Conservation (phyloP, 2,113 vertebrate genomes). For the Oriolus oriolus region DNA sequence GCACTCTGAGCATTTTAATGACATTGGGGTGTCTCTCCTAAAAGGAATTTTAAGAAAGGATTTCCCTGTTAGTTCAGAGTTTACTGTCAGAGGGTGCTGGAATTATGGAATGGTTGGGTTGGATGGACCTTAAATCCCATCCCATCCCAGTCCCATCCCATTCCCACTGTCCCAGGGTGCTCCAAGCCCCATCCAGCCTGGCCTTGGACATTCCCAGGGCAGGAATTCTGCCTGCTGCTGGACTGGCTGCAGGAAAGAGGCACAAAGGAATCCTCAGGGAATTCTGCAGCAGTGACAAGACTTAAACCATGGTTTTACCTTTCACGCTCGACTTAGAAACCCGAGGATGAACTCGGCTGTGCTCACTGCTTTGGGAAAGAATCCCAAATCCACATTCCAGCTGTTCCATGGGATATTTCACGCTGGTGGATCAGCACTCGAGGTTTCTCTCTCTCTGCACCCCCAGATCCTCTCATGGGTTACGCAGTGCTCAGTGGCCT, state of each 20-base stretch:
- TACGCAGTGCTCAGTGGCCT: neutral
- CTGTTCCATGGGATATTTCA: neutral
- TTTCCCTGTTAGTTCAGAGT: neutral
- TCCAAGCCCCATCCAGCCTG: neutral
- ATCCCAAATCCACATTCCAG: neutral
- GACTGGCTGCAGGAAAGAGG: neutral
- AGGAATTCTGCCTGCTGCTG: neutral
- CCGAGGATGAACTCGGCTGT: neutral
- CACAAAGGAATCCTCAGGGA: neutral
- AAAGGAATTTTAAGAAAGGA: neutral
- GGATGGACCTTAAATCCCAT: neutral
- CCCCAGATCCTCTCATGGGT: neutral
- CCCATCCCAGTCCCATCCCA: neutral
- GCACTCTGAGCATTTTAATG: neutral
- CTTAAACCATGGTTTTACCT: rapidly evolving
- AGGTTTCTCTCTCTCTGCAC: neutral
- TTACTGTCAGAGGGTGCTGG: neutral
- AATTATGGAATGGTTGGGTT: neutral
- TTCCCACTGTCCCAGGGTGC: neutral
- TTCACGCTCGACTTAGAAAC: neutral
- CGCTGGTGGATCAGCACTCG: neutral
- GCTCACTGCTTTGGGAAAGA: neutral
- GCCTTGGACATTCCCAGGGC: neutral
- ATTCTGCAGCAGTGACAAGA: neutral
- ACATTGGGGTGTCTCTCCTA: neutral